Conservation (phyloP, 2,113 vertebrate genomes). For the Elephas maximus region DNA sequence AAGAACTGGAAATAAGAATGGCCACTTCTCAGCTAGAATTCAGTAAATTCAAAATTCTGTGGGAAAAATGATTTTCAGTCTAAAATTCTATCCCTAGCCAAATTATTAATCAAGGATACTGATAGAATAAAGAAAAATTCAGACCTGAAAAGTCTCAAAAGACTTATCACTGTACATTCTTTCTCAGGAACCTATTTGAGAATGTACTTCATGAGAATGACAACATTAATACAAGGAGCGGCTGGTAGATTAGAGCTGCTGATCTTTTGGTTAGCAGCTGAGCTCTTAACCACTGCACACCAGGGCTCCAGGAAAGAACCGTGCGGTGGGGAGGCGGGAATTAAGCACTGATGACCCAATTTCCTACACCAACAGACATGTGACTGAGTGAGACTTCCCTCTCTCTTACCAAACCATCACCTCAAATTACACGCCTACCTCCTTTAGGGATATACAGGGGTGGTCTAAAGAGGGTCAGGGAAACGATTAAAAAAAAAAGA, state of each 20-base stretch:
- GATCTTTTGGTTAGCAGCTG: too few relatives aligned
- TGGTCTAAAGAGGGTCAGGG: background rate
- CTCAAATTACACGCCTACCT: background rate
- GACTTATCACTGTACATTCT: background rate
- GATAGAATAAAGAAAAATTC: slow-evolving; percentile 8
- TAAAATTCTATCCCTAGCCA: background rate
- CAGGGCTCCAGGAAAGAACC: too few relatives aligned
- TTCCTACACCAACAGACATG: background rate
- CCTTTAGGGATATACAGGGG: background rate
- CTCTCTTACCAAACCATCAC: background rate
- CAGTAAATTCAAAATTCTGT: slow-evolving; percentile 31
- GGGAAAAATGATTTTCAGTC: slow-evolving; percentile 9
- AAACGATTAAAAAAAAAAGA: background rate
- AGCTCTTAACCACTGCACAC: too few relatives aligned
- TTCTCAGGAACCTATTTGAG: slow-evolving; percentile 32
- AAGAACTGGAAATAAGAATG: slow-evolving; percentile 37
- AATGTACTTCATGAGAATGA: slow-evolving; percentile 13
- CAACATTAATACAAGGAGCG: background rate
- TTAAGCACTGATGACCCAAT: slow-evolving; percentile 27
- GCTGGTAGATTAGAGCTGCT: too few relatives aligned
- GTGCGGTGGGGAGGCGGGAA: background rate
- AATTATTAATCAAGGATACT: slow-evolving; percentile 25
- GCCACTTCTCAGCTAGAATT: background rate
- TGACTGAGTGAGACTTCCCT: background rate
- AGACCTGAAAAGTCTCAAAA: background rate